Conservation (phyloP, 2,888 invertebrate species). For the Magallana nippona region DNA sequence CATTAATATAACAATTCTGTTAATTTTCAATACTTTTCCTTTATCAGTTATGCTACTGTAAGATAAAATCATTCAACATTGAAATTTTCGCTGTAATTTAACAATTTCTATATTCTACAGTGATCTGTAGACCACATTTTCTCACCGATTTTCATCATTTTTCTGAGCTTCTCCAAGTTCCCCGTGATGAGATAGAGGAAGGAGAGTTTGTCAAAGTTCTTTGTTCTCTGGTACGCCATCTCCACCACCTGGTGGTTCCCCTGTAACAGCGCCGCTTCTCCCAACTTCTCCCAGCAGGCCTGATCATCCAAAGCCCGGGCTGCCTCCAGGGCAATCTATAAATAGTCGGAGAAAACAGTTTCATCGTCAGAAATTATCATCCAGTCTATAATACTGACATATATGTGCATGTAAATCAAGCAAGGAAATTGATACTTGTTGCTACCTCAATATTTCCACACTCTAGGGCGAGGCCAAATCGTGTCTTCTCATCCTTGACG, state of each 20-base stretch:
- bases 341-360: not conserved
- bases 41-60: no score
- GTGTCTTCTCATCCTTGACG: constrained; percentile 98
- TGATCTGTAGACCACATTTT: not conserved
- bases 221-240: constrained; percentile 99
- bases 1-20: no score
- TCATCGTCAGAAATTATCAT: no score
- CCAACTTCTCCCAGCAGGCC: constrained; percentile 96
- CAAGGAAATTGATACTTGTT: not conserved
- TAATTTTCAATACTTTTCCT: no score
- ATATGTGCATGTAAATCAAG: no score
- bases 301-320: constrained; percentile 97
- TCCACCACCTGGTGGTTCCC: constrained; percentile 89
- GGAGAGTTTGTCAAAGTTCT: constrained; percentile 98
- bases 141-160: constrained; percentile 96
- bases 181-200: constrained; percentile 99
- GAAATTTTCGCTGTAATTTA: no score
- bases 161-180: constrained; percentile 96
- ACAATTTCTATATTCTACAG: not conserved
- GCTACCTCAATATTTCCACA: constrained; percentile 97
- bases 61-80: no score
- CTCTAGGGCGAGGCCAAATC: constrained; percentile 96
- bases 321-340: constrained; percentile 90
- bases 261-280: constrained; percentile 94
- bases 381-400: no score